Evolutionary conservation across 1,140 invertebrate species (phyloP).

Genomic region (Sinella curviseta): DNA sequence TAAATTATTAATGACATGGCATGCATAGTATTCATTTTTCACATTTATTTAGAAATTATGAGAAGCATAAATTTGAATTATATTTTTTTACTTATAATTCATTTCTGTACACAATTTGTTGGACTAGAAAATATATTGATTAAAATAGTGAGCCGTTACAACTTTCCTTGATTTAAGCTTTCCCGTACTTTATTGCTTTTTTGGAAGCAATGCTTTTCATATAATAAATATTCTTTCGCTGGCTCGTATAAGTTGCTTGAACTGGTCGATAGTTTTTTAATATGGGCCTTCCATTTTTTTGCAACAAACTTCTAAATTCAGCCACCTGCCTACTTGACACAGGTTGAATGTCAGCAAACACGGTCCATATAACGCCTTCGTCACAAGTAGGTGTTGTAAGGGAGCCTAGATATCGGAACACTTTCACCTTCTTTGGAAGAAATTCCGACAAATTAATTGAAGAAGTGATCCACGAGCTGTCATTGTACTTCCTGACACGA

Average conservation of each 20-base stretch:
- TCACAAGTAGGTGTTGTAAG: neutral
- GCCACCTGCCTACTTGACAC: neutral
- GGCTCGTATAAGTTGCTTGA: neutral
- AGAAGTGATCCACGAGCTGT: no score
- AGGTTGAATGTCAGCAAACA: neutral
- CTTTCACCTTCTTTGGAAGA: neutral
- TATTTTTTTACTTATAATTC: no score
- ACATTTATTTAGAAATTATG: no score
- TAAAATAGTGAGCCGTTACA: no score
- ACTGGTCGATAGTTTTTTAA: constrained; percentile 2
- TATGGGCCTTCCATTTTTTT: neutral
- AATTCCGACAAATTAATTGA: neutral
- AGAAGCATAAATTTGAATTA: no score
- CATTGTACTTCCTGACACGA: no score
- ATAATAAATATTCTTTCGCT: constrained; percentile 10
- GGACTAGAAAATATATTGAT: no score
- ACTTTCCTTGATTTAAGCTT: no score
- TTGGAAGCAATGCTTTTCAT: constrained; percentile 9
- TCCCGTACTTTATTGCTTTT: no score
- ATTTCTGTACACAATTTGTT: no score
- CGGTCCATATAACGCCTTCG: constrained; percentile 14
- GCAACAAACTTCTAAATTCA: neutral
- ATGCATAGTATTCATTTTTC: no score
- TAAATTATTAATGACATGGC: no score
- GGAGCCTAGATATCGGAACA: constrained; percentile 14